Evolutionary conservation across 2,888 invertebrate genomes (phyloP).

Genomic region (Lasius fuliginosus): DNA sequence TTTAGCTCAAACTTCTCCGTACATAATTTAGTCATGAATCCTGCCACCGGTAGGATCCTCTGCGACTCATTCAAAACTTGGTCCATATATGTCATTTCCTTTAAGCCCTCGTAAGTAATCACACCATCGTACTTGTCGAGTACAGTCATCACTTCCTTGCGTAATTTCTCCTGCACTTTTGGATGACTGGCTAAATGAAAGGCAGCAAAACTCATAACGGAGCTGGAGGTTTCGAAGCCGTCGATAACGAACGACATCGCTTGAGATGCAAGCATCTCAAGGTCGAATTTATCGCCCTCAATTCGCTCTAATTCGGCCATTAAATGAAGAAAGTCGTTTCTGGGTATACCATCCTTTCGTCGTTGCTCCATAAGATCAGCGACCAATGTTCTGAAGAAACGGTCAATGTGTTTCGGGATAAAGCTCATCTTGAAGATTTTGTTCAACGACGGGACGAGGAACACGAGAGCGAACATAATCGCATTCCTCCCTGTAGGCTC

Average conservation of each 20-base stretch:
- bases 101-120: conserved; percentile 86
- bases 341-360: conserved; percentile 75
- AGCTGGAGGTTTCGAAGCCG: conserved; percentile 87
- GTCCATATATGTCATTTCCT: conserved; percentile 87
- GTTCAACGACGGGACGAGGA: conserved; percentile 67
- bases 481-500: conserved; percentile 69
- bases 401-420: conserved; percentile 65
- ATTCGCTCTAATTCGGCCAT: conserved; percentile 80
- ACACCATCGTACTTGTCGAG: conserved; percentile 81
- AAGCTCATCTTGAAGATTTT: conserved; percentile 61
- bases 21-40: conserved; percentile 66
- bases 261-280: conserved; percentile 84
- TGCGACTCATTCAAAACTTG: conserved; percentile 84
- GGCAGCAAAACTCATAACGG: conserved; percentile 85
- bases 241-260: conserved; percentile 87
- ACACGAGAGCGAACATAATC: conserved; percentile 58
- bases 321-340: conserved; percentile 86
- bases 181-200: conserved; percentile 86
- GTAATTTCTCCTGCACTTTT: conserved; percentile 86
- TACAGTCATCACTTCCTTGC: conserved; percentile 85
- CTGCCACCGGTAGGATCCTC: conserved; percentile 62
- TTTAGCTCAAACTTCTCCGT: conserved; percentile 64
- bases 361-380: conserved; percentile 71
- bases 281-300: conserved; percentile 78
- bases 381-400: conserved; percentile 74